Evolutionary conservation across 2,888 invertebrate species (phyloP).

Genomic region (Hirtodrosophila trivittata): DNA sequence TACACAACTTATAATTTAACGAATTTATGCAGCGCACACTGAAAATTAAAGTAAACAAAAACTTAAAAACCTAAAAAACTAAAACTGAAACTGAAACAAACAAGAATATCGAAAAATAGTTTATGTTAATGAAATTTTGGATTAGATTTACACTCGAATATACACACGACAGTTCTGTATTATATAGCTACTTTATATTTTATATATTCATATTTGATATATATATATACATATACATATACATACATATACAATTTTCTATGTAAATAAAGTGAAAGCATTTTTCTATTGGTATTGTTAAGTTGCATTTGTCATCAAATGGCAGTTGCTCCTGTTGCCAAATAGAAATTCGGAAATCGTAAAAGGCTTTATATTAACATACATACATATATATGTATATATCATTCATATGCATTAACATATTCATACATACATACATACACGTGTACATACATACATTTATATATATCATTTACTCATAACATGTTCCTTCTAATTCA

Average conservation of each 20-base stretch:
- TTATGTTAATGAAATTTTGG: not conserved
- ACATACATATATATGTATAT: constrained; percentile 14
- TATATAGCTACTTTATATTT: constrained; percentile 28
- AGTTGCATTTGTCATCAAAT: constrained; percentile 16
- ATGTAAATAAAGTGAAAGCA: constrained; percentile 49
- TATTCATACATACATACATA: constrained; percentile 15
- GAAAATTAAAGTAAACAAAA: not conserved
- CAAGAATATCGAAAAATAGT: not conserved
- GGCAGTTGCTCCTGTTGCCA: constrained; percentile 11
- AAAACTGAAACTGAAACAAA: constrained; percentile 2
- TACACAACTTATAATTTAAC: constrained; percentile 18
- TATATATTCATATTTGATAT: constrained; percentile 13
- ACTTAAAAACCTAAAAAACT: not conserved
- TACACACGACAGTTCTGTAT: constrained; percentile 21
- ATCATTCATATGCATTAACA: not conserved
- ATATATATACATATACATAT: constrained; percentile 10
- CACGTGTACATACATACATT: not conserved
- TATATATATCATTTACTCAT: constrained; percentile 1
- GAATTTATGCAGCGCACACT: constrained; percentile 35
- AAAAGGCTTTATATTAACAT: constrained; percentile 1
- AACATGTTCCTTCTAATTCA: constrained; percentile 41
- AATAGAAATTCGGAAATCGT: constrained; percentile 9
- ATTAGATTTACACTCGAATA: too few species aligned
- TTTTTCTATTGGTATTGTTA: constrained; percentile 37
- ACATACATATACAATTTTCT: constrained; percentile 7